A percentile compares a stretch with the other conserved stretches of the same genome.
Conservation (phyloP, 2,888 invertebrate genomes). For the Microctonus hyperodae region DNA sequence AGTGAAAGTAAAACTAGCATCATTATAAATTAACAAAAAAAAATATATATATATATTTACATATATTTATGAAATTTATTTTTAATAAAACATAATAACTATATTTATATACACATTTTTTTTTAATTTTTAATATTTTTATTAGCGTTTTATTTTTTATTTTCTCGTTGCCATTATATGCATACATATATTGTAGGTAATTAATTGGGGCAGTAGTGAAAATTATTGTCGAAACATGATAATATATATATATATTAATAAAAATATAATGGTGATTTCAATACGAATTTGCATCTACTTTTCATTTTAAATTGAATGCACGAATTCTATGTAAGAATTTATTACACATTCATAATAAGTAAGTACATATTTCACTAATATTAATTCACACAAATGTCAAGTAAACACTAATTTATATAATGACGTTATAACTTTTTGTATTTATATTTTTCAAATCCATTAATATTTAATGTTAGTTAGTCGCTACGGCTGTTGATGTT, state of each 20-base stretch:
- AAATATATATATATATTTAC: background rate
- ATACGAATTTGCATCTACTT: too few species aligned
- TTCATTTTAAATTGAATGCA: too few species aligned
- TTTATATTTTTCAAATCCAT: too few species aligned
- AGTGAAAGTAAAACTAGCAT: background rate
- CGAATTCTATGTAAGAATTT: background rate
- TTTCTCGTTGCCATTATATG: background rate
- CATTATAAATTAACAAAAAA: constrained; percentile 8
- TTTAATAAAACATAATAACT: background rate
- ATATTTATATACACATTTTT: background rate
- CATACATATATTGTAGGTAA: background rate
- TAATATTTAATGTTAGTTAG: too few species aligned
- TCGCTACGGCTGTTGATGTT: background rate
- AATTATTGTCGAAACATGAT: background rate
- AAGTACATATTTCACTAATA: background rate
- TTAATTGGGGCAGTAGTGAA: background rate
- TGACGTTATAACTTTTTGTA: too few species aligned
- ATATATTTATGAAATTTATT: background rate
- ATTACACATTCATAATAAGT: background rate
- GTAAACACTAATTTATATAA: background rate
- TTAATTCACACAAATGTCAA: background rate
- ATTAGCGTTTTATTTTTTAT: background rate
- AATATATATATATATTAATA: constrained; percentile 1
- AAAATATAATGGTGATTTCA: too few species aligned
- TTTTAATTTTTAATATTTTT: background rate